These are phyloP conservation scores for Heliocidaris erythrogramma DNA, from an alignment of 35 echinoderm and acorn worm genomes.

Conservation along the genomic window DNA sequence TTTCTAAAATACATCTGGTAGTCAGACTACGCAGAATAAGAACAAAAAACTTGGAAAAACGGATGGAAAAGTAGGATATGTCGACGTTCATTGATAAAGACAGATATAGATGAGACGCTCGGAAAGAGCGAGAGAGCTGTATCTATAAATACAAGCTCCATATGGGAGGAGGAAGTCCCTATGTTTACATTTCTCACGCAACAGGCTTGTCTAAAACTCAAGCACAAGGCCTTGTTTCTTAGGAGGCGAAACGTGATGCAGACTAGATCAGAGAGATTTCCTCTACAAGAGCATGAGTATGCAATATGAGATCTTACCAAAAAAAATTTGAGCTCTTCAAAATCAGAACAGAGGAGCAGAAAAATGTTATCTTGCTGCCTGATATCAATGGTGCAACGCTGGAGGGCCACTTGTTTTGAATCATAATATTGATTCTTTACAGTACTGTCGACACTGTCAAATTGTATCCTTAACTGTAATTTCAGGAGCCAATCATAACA, in stretches of 20 bases:
- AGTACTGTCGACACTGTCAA: background rate
- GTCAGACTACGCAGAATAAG: too few relatives aligned
- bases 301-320: constrained; percentile 3
- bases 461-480: background rate
- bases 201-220: background rate
- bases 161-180: constrained; percentile 13
- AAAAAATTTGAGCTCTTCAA: background rate
- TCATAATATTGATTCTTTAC: background rate
- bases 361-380: background rate
- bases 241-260: background rate
- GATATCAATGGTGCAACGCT: background rate
- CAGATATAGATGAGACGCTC: background rate
- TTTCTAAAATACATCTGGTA: too few relatives aligned
- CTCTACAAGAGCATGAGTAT: background rate
- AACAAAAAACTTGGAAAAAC: background rate
- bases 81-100: background rate
- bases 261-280: background rate
- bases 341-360: background rate
- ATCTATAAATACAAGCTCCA: background rate
- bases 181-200: constrained; percentile 36
- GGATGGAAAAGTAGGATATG: background rate
- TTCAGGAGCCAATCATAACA: background rate
- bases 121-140: background rate
- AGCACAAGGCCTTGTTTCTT: background rate
- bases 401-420: background rate